Percentiles rank a stretch among this genome's conserved stretches.
Evolutionary conservation across 2,888 invertebrate genomes (phyloP).

Genomic region (Bembecia ichneumoniformis): DNA sequence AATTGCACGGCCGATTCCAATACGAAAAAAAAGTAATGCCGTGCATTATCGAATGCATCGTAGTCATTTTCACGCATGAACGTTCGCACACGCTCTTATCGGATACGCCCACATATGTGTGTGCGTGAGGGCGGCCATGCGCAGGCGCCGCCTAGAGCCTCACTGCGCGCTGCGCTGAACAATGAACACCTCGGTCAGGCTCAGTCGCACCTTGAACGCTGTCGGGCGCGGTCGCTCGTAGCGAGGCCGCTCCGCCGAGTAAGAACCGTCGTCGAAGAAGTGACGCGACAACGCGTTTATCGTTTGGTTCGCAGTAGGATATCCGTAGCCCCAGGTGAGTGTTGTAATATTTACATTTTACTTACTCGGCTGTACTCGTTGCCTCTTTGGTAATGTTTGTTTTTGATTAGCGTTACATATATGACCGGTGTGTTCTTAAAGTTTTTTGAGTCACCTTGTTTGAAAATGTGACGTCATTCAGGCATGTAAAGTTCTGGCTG

Average conservation of each 20-base stretch:
- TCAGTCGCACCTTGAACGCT: slow-evolving; percentile 43
- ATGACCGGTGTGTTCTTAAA: slow-evolving; percentile 15
- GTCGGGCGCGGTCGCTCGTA: slow-evolving; percentile 29
- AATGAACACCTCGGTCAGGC: slow-evolving; percentile 26
- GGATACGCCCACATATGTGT: slow-evolving; percentile 16
- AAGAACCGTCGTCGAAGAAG: slow-evolving; percentile 30
- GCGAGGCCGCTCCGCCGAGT: slow-evolving; percentile 27
- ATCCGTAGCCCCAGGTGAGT: slow-evolving; percentile 47
- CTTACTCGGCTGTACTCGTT: slow-evolving; percentile 23
- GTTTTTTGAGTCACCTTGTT: slow-evolving; percentile 21
- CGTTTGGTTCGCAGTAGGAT: slow-evolving; percentile 53
- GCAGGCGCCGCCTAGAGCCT: slow-evolving; percentile 48
- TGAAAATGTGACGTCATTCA: slow-evolving; percentile 18
- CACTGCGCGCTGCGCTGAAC: background rate
- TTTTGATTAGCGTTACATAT: slow-evolving; percentile 34
- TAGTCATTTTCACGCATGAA: slow-evolving; percentile 53
- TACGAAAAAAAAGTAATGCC: slow-evolving; percentile 32
- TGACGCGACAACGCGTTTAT: slow-evolving; percentile 52
- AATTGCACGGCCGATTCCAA: slow-evolving; percentile 6
- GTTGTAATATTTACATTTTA: slow-evolving; percentile 33
- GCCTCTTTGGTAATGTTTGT: slow-evolving; percentile 24
- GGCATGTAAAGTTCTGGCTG: background rate
- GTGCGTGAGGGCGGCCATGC: slow-evolving; percentile 50
- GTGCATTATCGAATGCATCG: too few relatives aligned
- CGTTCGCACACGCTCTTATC: slow-evolving; percentile 19